Conservation (phyloP, 2,797 vertebrate genomes). For the Petrocephalus sullivani region DNA sequence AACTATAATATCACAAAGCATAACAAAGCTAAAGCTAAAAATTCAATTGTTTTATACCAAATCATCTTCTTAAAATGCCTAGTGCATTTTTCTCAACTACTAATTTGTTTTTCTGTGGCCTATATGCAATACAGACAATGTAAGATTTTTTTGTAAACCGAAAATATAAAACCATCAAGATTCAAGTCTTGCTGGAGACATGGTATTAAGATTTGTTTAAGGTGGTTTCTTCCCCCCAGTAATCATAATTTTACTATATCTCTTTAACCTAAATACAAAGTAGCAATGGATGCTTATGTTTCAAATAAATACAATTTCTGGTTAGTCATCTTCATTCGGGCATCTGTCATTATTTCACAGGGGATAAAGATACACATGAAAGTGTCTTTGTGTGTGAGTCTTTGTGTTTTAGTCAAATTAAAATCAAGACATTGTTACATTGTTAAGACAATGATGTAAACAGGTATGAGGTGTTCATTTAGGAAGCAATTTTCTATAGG, state of each 20-base stretch:
- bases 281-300: neutral
- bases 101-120: neutral
- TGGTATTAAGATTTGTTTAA: neutral
- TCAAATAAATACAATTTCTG: constrained; percentile 1
- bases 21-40: neutral
- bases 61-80: neutral
- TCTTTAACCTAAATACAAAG: neutral
- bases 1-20: neutral
- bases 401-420: neutral
- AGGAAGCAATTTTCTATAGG: neutral
- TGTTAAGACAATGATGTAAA: neutral
- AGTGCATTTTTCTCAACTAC: neutral
- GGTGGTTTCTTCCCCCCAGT: neutral
- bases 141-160: neutral
- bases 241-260: neutral
- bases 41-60: neutral
- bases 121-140: neutral
- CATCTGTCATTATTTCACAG: neutral
- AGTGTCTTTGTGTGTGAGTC: neutral
- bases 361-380: neutral
- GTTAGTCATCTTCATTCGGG: neutral
- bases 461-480: neutral
- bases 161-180: neutral
- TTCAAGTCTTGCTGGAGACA: neutral
- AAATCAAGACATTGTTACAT: neutral